Evolutionary conservation across 2,888 invertebrate species (phyloP), one percentile per base, ranked within the genome.

Genomic region (Digitonthophagus gazella): DNA sequence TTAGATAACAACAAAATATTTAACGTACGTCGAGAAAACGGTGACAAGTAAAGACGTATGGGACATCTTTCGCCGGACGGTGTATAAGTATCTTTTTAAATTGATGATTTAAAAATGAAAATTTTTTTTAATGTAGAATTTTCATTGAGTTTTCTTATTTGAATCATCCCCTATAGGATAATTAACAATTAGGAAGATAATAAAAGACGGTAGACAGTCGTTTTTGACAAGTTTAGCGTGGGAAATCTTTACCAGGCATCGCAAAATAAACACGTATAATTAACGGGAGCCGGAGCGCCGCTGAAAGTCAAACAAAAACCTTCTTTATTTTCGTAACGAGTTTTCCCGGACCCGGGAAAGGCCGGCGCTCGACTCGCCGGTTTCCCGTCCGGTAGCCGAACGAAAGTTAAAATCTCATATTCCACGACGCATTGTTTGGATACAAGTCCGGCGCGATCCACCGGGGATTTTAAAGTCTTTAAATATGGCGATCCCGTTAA

Each of bases 221-320:
- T 44, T 44, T 44, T 44, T 44, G 28, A 44, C 28, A 44, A 44
- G 28, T 44, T 44, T 44, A 16, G 57, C 22, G 66, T 20, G 16
- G 15, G 22, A 14, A 56, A 66, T 57, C 66, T 66, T 66, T 66
- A 57, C 19, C 28, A 22, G 56, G 66, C 58, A 66, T 66, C 57
- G 14, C 55, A 66, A 20, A 66, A 66, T 66, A 66, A 66, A 66
- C 66, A 66, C 28, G 55, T 66, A 66, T 66, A 66, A 66, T 66
- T 66, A 66, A 66, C 66, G 57, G 66, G 66, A 58, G 58, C 58
- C 56, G 15, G 54, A 55, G 18, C 44, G 55, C 19, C 57, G 55
- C 66, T 19, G 20, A 22, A 66, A 66, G 20, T 22, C 66, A 58
- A 66, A 58, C 58, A 66, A 66, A 20, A 66, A 66, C 58, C 56